Base-by-base conservation (phyloP, 2,797 vertebrate species). In the Alosa sapidissima region DNA sequence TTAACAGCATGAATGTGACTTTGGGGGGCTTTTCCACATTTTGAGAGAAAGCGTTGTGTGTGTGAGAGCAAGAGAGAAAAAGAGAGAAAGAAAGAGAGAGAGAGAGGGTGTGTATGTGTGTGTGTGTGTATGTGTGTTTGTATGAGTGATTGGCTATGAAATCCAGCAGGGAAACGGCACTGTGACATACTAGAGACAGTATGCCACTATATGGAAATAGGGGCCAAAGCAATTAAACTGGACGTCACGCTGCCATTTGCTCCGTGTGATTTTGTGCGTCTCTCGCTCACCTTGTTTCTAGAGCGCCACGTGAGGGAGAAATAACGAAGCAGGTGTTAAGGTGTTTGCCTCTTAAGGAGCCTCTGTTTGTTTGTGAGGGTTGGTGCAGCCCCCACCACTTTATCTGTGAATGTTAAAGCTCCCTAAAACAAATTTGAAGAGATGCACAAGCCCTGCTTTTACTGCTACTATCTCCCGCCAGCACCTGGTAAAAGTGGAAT, bases 201-300 rank as follows among this genome's bases (percentile, higher is more conserved):
- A 75, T 47, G 13, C 3, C 16, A 45, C 11, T 10, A 21, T 78
- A 78, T 78, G 72, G 72, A 78, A 78, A 78, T 78, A 78, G 16
- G 41, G 72, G 72, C 72, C 72, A 78, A 78, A 78, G 72, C 72
- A 78, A 78, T 78, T 78, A 78, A 21, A 47, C 41, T 47, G 72
- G 41, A 78, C 36, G 36, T 47, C 72, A 78, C 13, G 41, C 72
- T 47, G 72, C 14, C 72, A 1, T 45, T 75, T 45, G 33, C 36
- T 45, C 36, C 36, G 5, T 45, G 68, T 45, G 68, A 75, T 19
- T 75, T 41, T 75, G 11, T 5, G 68, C 13, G 14, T 41, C 16
- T 78, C 36, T 47, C 65, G 36, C 33, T 41, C 72, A 47, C 72
- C 72, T 78, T 78, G 72, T 78, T 78, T 78, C 24, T 62, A 62